Evolutionary conservation across 1,140 invertebrate species (phyloP), one percentile per base, ranked within the genome.

Genomic region (Stenopsyche tienmushanensis): DNA sequence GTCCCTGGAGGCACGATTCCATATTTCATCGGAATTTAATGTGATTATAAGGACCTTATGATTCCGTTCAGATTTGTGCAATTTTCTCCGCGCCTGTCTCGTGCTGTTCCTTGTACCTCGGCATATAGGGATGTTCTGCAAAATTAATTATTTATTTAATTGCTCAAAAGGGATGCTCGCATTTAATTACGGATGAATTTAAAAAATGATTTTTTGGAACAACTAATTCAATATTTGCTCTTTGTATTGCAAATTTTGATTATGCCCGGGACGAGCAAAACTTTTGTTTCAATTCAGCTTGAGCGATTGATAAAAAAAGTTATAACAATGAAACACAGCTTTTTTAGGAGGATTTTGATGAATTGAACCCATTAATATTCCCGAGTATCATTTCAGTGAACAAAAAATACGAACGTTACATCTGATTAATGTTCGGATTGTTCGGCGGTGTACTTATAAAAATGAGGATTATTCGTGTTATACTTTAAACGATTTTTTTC

Each of bases 41-140:
- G 64, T 59, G 26, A 65, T 60, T 54, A 57, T 57, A 52, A 53
- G 45, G 45, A 65, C 64, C 64, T 65, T 65, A 65, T 65, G 63
- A 65, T 65, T 45, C 49, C 26, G 15, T 58, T 65, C 53, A 29
- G 52, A 65, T 65, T 65, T 47, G 20, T 53, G 20, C 25, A 21
- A 34, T 5, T n/a, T n/a, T n/a, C n/a, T n/a, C n/a, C n/a, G n/a
- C n/a, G n/a, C 39, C 39, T 41, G 8, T 8, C 39, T 9, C 8
- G 39, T 9, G 39, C 39, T 41, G 8, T 41, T 41, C 39, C 39
- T 8, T 34, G 29, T 34, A 34, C 13, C 13, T 34, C 29, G 13
- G 13, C 39, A 41, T n/a, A 41, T 9, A 41, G n/a, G 5, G 5
- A 13, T 34, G 29, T 34, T 34, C 29, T 34, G 5, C 29, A 5